These are phyloP conservation scores for Petrocephalus sullivani DNA, from an alignment of 2,797 vertebrate genomes.

Conservation along the genomic window DNA sequence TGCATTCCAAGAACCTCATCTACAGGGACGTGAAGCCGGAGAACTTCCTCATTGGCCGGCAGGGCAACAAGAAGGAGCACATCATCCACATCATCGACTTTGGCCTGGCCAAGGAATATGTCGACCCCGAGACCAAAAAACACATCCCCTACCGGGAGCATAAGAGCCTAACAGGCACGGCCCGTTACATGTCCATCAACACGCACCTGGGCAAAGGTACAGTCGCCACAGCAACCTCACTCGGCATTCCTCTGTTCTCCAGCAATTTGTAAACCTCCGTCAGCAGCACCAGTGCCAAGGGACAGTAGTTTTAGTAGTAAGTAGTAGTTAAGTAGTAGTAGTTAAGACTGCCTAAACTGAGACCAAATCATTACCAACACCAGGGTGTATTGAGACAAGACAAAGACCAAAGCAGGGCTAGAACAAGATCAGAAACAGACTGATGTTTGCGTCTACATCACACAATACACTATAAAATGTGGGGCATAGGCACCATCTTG, in stretches of 20 bases:
- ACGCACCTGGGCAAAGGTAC: slow-evolving; percentile 97
- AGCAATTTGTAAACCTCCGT: background rate
- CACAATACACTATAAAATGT: too few relatives aligned
- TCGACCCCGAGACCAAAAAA: slow-evolving; percentile 98
- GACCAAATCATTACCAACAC: too few relatives aligned
- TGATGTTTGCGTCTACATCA: too few relatives aligned
- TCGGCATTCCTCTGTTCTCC: background rate
- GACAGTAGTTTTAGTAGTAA: background rate
- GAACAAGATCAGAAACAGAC: too few relatives aligned
- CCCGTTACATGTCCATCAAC: slow-evolving; percentile 98
- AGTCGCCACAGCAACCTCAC: slow-evolving; percentile 22
- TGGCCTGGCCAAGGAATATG: slow-evolving; percentile 97
- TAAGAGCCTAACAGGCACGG: slow-evolving; percentile 96
- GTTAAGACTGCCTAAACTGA: too few relatives aligned
- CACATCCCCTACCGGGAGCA: slow-evolving; percentile 98
- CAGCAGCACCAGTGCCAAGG: background rate
- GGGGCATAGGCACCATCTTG: too few relatives aligned
- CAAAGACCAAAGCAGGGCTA: too few relatives aligned
- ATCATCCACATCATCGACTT: slow-evolving; percentile 99
- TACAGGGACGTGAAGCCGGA: slow-evolving; percentile 97
- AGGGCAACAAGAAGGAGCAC: slow-evolving; percentile 96
- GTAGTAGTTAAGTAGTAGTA: too few relatives aligned
- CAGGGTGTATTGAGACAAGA: too few relatives aligned
- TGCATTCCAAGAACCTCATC: slow-evolving; percentile 98
- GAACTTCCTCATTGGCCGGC: slow-evolving; percentile 95